phyloP scores from a whole-genome alignment of 2,797 vertebrate species.

The Lepilemur ruficaudatus region DNA sequence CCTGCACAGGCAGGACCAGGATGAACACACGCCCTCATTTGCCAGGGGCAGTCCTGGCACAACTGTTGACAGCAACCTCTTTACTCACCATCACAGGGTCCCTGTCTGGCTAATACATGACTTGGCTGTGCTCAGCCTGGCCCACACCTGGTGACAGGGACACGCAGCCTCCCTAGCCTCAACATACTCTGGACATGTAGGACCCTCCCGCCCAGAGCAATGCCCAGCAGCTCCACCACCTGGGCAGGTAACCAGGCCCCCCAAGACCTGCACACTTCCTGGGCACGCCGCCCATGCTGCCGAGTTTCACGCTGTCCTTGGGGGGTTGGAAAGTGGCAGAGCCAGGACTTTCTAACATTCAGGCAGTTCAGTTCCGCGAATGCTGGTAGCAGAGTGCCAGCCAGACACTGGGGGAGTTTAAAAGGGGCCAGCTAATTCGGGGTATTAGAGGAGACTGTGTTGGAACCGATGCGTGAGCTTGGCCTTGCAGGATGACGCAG shows the following conservation, averaged over 20 bases:
- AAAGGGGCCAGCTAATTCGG: background rate
- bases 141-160: background rate
- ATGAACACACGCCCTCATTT: too few relatives aligned
- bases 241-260: too few relatives aligned
- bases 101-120: background rate
- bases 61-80: background rate
- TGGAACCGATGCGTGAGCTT: accelerated
- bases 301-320: background rate
- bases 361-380: background rate
- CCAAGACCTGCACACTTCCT: background rate
- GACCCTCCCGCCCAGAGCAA: background rate
- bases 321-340: background rate
- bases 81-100: background rate
- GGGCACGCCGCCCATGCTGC: accelerated
- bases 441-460: background rate
- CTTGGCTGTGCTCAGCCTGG: background rate
- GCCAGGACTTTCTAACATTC: background rate
- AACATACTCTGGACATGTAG: accelerated
- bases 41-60: too few relatives aligned
- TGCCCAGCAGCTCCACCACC: accelerated
- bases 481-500: background rate
- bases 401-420: accelerated
- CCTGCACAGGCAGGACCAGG: too few relatives aligned
- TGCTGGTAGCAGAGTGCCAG: background rate
- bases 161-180: background rate